phyloP scores from a whole-genome alignment of 2,113 vertebrate species.

The Melanerpes formicivorus region DNA sequence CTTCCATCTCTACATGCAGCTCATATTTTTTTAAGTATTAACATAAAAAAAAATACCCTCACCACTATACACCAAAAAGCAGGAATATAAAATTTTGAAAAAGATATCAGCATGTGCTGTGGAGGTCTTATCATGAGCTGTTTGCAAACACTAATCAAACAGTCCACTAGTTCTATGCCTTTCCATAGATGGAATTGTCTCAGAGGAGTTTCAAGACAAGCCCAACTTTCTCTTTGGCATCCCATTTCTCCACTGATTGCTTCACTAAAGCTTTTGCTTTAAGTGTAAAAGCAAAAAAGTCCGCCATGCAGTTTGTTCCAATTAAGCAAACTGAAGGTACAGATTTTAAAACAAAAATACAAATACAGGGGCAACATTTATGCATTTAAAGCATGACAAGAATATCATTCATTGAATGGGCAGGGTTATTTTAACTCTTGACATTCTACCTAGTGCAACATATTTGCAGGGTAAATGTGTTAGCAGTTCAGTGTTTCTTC shows the following conservation, averaged over 20 bases:
- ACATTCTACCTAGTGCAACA: background rate
- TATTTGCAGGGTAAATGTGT: constrained; percentile 21
- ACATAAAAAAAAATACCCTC: background rate
- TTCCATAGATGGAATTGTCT: background rate
- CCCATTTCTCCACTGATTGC: background rate
- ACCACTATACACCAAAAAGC: background rate
- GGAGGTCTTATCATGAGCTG: background rate
- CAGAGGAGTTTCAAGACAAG: background rate
- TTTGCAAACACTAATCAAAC: background rate
- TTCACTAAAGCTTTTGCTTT: constrained; percentile 1
- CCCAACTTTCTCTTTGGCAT: background rate
- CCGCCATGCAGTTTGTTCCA: background rate
- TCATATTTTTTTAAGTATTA: background rate
- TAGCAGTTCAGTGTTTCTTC: constrained; percentile 28
- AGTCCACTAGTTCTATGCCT: background rate
- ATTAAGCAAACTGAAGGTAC: constrained; percentile 28
- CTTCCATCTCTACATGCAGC: background rate
- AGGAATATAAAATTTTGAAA: background rate
- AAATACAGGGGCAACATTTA: background rate
- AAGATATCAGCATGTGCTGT: background rate
- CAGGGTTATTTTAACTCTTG: constrained; percentile 20
- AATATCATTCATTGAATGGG: background rate
- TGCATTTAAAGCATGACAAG: background rate
- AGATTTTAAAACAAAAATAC: constrained; percentile 27
- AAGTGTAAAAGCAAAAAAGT: background rate